These are phyloP conservation scores for Caenorhabditis sp. DNA, from an alignment of 2,888 invertebrate species.

Conservation along the genomic window DNA sequence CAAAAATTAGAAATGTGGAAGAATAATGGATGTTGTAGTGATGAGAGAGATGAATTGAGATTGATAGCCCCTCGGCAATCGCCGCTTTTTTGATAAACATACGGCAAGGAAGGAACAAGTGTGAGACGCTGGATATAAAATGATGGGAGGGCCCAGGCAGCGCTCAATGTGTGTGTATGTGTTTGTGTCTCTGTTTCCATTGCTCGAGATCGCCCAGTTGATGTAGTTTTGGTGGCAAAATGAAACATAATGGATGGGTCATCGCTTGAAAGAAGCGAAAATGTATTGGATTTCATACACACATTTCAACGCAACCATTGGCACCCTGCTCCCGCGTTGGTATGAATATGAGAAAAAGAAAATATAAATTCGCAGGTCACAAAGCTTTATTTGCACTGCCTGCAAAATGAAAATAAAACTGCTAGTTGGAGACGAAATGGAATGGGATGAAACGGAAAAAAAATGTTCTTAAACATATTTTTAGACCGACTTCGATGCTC, in stretches of 20 bases:
- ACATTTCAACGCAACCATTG: slow-evolving; percentile 59
- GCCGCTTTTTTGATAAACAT: slow-evolving; percentile 58
- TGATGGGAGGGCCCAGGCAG: slow-evolving; percentile 44
- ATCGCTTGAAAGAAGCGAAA: slow-evolving; percentile 34
- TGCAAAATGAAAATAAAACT: slow-evolving; percentile 35
- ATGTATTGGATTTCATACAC: slow-evolving; percentile 58
- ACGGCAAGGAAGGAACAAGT: slow-evolving; percentile 59
- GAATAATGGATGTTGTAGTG: slow-evolving; percentile 62
- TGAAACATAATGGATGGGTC: slow-evolving; percentile 64
- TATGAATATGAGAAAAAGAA: slow-evolving; percentile 2
- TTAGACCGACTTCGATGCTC: not conserved
- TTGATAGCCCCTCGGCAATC: slow-evolving; percentile 52
- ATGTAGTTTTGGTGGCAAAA: slow-evolving; percentile 51
- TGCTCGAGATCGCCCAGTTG: slow-evolving; percentile 25
- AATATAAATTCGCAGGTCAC: slow-evolving; percentile 11
- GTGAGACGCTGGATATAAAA: slow-evolving; percentile 63
- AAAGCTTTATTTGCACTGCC: slow-evolving; percentile 18
- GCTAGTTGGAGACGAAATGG: not conserved
- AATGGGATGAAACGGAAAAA: not conserved
- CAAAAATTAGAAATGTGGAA: slow-evolving; percentile 47
- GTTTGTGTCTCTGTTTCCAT: slow-evolving; percentile 40
- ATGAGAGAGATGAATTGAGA: slow-evolving; percentile 62
- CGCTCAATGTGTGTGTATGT: slow-evolving; percentile 43
- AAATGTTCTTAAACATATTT: too few species aligned
- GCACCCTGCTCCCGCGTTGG: slow-evolving; percentile 17